Base-by-base conservation (phyloP, 2,113 vertebrate genomes). In the Chaenocephalus aceratus region DNA sequence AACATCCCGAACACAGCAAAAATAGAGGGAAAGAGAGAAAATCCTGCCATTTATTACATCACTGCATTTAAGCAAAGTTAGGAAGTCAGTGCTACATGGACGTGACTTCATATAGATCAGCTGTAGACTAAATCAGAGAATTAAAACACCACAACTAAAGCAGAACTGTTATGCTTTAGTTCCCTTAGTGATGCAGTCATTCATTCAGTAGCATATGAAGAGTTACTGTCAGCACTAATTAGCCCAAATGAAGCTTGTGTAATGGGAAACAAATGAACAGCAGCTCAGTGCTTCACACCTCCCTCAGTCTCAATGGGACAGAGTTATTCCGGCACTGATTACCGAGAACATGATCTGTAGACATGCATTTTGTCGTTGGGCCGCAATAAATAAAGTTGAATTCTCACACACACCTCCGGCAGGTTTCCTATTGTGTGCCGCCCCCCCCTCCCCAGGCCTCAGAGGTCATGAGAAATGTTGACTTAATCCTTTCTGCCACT, bases 401-500 rank as follows among this genome's bases (percentile, higher is more conserved):
- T 79, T 58, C 15, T 79, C n/a, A 23, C 13, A 53, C 58, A 68
- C 58, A 75, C 52, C 11, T 54, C 52, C 65, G 54, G 60, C 54
- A 45, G 65, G 57, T 54, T 51, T 57, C 59, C 68, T 46, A 58
- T 89, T 85, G 77, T 76, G 13, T 73, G 60, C 34, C 6, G 41
- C 53, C 48, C 48, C 30, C 21, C 72, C 67, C 73, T 78, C 56
- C 86, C 36, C 65, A 57, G 85, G 53, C 75, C 83, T 77, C 72
- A 81, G 87, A 94, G 94, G 93, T 94, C 94, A 94, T 94, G 93
- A 92, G 94, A 94, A 94, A 90, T 86, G 89, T 92, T 90, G 88
- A 88, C 86, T 91, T 93, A 93, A 93, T 93, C 93, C 90, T 81
- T 77, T 77, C 74, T 79, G 44, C 90, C 88, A 89, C 83, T 85